Base-by-base conservation (phyloP, 92 coral and sea anemone species). In the Palythoa grandiflora region DNA sequence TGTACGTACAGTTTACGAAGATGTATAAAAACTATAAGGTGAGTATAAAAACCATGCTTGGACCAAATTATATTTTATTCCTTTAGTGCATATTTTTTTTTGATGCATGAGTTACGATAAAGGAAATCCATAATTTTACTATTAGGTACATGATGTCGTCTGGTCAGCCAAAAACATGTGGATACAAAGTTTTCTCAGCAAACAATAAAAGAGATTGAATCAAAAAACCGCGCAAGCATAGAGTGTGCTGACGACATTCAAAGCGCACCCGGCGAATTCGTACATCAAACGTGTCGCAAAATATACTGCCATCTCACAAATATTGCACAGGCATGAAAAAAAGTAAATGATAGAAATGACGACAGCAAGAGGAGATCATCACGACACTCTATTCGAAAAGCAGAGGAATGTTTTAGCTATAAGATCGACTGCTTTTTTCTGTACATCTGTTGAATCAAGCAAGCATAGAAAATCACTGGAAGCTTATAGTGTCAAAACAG, bases 101-200 rank as follows among this genome's bases (percentile, higher is more conserved):
- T 28, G 73, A n/a, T 68, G 40, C 28, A 28, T 28, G 28, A 28
- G 28, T 28, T 28, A 28, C 28, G 28, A 28, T 28, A 28, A 28
- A 28, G 4, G 73, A 20, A 68, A 68, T 68, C 14, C 73, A 68
- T 68, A 68, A 3, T 68, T 68, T 68, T 68, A 68, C 40, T 68
- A 68, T 68, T 68, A 68, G 73, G 73, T 68, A 68, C 73, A 68
- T 68, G 73, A 68, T 68, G 73, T 68, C 73, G 38, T 68, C 73
- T 68, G 73, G 14, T 63, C 71, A 63, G 71, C 71, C 19, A 63
- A 63, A 63, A 63, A 20, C 71, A 63, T 63, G 71, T 9, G 71
- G 35, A 20, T 20, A 15, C n/a, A 28, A 28, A 28, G 28, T 28
- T 28, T 28, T 28, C 28, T 28, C 28, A 28, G 28, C 28, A 28